phyloP scores from a whole-genome alignment of 2,888 invertebrate genomes.

The Galeruca laticollis region DNA sequence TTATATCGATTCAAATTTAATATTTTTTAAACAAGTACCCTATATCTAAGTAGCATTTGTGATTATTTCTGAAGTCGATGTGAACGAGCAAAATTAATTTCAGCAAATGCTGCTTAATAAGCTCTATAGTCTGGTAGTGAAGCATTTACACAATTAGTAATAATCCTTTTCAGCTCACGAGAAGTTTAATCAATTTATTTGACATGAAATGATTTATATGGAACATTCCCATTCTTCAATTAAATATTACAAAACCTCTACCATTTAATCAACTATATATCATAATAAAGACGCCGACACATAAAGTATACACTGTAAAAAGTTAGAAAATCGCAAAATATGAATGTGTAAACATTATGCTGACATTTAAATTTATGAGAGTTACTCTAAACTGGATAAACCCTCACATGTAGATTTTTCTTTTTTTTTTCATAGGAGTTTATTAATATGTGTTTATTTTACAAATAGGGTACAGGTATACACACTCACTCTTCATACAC shows the following conservation, averaged over 20 bases:
- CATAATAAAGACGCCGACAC: not conserved
- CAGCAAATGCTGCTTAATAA: slow-evolving; percentile 10
- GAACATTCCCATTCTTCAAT: slow-evolving; percentile 3
- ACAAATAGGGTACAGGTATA: no score
- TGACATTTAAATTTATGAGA: no score
- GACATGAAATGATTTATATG: slow-evolving; percentile 7
- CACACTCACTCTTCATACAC: no score
- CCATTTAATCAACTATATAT: not conserved
- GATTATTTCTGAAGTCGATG: not conserved
- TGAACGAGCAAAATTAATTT: not conserved
- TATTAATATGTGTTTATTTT: no score
- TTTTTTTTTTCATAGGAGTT: no score
- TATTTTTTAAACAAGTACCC: not conserved
- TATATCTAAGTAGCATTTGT: not conserved
- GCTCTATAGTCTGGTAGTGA: slow-evolving; percentile 10
- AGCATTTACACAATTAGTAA: slow-evolving; percentile 5
- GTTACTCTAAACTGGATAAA: no score
- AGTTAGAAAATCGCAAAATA: not conserved
- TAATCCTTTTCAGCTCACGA: not conserved
- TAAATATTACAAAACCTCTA: slow-evolving; percentile 6
- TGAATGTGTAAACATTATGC: no score
- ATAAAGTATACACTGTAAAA: no score
- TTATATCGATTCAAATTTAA: not conserved
- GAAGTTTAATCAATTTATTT: slow-evolving; percentile 7
- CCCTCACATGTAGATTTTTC: no score